A percentile compares a stretch with the other conserved stretches of the same genome.
Evolutionary conservation across 2,113 vertebrate species (phyloP).

Genomic region (Phrynosoma blainvillii): DNA sequence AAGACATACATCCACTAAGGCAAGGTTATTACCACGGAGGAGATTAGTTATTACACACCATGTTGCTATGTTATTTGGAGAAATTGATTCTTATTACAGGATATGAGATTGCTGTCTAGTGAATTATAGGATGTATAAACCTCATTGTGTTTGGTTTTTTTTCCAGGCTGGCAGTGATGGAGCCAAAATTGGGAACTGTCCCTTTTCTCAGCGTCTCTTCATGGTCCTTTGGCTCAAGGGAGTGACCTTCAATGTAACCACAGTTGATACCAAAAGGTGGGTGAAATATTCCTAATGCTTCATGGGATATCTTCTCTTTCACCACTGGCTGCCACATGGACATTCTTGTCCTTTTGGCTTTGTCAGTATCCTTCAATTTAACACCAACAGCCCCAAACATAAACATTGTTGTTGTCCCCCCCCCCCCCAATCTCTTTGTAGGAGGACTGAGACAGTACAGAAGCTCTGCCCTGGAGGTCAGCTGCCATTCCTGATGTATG

Average conservation of each 20-base stretch:
- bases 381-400: not conserved
- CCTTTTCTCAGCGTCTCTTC: constrained; percentile 92
- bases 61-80: too few species aligned
- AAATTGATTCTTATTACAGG: not conserved
- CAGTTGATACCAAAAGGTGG: constrained; percentile 91
- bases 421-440: constrained; percentile 49
- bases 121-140: too few species aligned
- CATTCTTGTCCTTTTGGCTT: not conserved
- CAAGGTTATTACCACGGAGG: not conserved
- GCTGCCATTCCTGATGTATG: constrained; percentile 88
- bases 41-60: not conserved
- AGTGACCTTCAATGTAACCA: constrained; percentile 91
- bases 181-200: constrained; percentile 92
- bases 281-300: constrained; percentile 25
- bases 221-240: constrained; percentile 95
- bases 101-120: too few species aligned
- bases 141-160: not conserved
- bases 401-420: not conserved
- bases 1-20: too few species aligned
- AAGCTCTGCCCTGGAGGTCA: constrained; percentile 89
- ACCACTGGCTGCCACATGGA: not conserved
- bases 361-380: not conserved
- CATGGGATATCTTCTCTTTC: not conserved
- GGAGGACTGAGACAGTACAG: constrained; percentile 87
- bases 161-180: constrained; percentile 88